A percentile compares a stretch with the other conserved stretches of the same genome.
Conservation (phyloP, 2,797 vertebrate genomes). For the Acanthiza pusilla region DNA sequence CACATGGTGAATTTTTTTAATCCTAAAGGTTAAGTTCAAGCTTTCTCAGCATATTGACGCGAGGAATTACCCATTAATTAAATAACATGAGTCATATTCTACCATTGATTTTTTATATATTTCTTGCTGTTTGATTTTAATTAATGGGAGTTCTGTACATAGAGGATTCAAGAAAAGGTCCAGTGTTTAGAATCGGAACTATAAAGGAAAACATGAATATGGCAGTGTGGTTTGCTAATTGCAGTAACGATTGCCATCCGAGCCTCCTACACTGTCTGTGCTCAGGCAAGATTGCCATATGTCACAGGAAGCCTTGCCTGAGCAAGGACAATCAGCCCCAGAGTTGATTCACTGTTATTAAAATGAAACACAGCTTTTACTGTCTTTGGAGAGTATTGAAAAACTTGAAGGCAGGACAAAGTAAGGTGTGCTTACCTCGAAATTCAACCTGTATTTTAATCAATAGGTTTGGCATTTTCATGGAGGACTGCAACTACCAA, state of each 20-base stretch:
- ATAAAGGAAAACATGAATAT: slow-evolving; percentile 29
- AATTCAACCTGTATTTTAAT: not conserved
- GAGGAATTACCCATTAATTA: slow-evolving; percentile 66
- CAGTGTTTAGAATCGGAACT: slow-evolving; percentile 49
- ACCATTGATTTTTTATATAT: slow-evolving; percentile 48
- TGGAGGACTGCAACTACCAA: not conserved
- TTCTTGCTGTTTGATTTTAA: slow-evolving; percentile 59
- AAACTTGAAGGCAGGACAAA: not conserved
- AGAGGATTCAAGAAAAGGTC: slow-evolving; percentile 44
- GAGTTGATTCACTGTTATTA: not conserved
- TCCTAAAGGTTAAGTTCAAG: slow-evolving; percentile 57
- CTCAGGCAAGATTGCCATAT: slow-evolving; percentile 56
- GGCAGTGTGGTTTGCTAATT: slow-evolving; percentile 41
- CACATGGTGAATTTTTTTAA: slow-evolving; percentile 48
- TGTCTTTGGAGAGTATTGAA: not conserved
- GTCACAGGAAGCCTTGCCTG: slow-evolving; percentile 56
- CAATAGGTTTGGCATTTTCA: not conserved
- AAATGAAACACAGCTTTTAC: not conserved
- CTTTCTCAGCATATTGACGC: slow-evolving; percentile 56
- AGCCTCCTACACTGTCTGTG: slow-evolving; percentile 60
- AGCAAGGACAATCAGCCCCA: slow-evolving; percentile 29
- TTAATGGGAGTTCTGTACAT: slow-evolving; percentile 51
- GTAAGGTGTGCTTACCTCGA: not conserved
- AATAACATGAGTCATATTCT: slow-evolving; percentile 61
- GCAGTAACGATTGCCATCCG: slow-evolving; percentile 53